These are phyloP conservation scores for Pipra filicauda DNA, from an alignment of 2,113 vertebrate genomes.

Conservation along the genomic window DNA sequence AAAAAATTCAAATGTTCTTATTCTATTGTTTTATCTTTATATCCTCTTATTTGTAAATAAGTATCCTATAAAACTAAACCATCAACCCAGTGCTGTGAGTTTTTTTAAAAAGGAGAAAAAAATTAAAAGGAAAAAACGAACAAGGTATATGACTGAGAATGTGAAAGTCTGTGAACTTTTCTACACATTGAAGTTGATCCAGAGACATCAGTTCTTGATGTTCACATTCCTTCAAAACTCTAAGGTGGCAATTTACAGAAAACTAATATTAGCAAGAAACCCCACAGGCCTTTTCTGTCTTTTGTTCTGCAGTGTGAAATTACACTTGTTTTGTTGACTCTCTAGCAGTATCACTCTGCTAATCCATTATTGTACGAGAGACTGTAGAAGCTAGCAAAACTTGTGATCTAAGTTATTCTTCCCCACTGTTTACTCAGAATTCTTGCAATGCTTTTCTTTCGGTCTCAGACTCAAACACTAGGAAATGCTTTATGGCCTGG, in stretches of 20 bases:
- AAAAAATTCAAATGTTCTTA: background rate
- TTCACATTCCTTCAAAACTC: background rate
- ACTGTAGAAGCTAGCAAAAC: background rate
- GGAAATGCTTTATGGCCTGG: background rate
- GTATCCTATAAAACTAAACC: background rate
- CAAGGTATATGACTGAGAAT: background rate
- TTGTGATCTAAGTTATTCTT: background rate
- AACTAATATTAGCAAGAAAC: background rate
- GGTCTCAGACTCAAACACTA: background rate
- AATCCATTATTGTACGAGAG: background rate
- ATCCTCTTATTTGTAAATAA: background rate
- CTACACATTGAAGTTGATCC: background rate
- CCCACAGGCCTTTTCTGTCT: background rate
- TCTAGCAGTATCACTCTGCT: background rate
- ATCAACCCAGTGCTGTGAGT: background rate
- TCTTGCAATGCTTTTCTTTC: background rate
- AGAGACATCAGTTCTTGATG: background rate
- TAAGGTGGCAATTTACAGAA: background rate
- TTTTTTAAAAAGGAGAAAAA: background rate
- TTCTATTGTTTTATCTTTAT: background rate
- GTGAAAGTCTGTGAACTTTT: background rate
- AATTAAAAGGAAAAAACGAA: background rate
- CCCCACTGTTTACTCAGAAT: background rate
- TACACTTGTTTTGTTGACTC: background rate
- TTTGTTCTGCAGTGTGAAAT: background rate